A percentile compares a stretch with the other conserved stretches of the same genome.
Evolutionary conservation across 2,797 vertebrate genomes (phyloP).

Genomic region (Pteropus rufus): DNA sequence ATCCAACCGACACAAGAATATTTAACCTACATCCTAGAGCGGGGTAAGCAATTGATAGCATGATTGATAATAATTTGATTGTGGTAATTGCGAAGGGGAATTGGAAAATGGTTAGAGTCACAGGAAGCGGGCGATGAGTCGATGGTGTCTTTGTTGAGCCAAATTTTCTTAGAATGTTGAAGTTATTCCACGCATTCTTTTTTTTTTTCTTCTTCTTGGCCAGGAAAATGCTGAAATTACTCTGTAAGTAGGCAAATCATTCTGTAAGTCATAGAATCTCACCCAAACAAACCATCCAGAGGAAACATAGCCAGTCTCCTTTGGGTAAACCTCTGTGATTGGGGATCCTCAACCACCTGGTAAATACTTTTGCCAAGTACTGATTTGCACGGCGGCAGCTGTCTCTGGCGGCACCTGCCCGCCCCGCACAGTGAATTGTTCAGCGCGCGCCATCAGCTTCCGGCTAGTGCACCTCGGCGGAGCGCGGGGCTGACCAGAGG

Average conservation of each 20-base stretch:
- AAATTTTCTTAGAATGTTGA: slow-evolving; percentile 42
- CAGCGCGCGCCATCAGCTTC: background rate
- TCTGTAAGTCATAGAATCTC: background rate
- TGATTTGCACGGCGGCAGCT: background rate
- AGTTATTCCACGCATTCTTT: background rate
- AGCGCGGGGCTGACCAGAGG: background rate
- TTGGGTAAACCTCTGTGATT: background rate
- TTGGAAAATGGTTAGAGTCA: slow-evolving; percentile 57
- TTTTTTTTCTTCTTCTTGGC: background rate
- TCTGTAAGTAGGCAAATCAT: background rate
- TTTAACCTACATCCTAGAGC: slow-evolving; percentile 91
- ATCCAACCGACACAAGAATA: slow-evolving; percentile 88
- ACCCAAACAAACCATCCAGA: background rate
- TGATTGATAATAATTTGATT: slow-evolving; percentile 93
- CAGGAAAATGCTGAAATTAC: background rate
- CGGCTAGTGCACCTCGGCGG: accelerated
- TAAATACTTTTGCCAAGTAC: background rate
- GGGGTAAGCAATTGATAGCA: slow-evolving; percentile 90
- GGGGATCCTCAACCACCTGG: background rate
- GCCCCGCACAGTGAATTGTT: accelerated
- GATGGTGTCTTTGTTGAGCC: slow-evolving; percentile 15
- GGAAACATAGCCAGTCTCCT: background rate
- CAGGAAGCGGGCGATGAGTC: slow-evolving; percentile 7
- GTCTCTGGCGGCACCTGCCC: no score
- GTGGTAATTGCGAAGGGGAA: slow-evolving; percentile 89